Base-by-base conservation (phyloP, 1,140 invertebrate species). In the Aphis gossypii region DNA sequence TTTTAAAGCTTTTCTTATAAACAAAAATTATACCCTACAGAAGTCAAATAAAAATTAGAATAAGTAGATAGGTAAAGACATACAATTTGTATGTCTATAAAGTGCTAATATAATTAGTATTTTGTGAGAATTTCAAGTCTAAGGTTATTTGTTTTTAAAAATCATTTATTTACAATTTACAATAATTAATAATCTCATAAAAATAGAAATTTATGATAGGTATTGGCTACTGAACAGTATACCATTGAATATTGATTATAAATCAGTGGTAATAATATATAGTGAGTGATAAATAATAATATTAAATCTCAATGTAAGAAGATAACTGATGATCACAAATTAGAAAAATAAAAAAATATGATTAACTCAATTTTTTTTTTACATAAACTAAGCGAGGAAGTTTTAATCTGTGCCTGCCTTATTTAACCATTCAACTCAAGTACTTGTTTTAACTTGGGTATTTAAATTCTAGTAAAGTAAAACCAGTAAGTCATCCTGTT, bases 391-490 rank as follows among this genome's bases (percentile, higher is more conserved):
- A n/a, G n/a, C n/a, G n/a, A n/a, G n/a, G n/a, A n/a, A n/a, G 8
- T 0, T 30, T 23, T 60, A 11, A 46, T 14, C 25, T 86, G 25
- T 86, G 3, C 25, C 46, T 18, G n/a, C n/a, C n/a, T n/a, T 18
- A 18, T 30, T 51, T 88, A 51, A 88, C 48, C 18, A 88, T 88
- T 88, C 86, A 88, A 51, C 46, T 30, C 48, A 23, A 88, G 44
- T 20, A 35, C 48, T 51, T 25, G 9, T 86, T 88, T 8, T 38
- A 88, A 88, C 86, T 35, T 8, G n/a, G n/a, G n/a, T n/a, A 88
- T 88, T 88, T 88, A 88, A 88, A 88, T 88, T 30, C 86, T 48
- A 88, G 44, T 51, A 5, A 25, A n/a, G 46, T 88, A n/a, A 25
- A 44, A 41, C 7, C 23, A 8, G 25, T 48, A 88, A 46, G 30